Conservation (phyloP, 2,888 invertebrate genomes). For the Clusia tigrina region DNA sequence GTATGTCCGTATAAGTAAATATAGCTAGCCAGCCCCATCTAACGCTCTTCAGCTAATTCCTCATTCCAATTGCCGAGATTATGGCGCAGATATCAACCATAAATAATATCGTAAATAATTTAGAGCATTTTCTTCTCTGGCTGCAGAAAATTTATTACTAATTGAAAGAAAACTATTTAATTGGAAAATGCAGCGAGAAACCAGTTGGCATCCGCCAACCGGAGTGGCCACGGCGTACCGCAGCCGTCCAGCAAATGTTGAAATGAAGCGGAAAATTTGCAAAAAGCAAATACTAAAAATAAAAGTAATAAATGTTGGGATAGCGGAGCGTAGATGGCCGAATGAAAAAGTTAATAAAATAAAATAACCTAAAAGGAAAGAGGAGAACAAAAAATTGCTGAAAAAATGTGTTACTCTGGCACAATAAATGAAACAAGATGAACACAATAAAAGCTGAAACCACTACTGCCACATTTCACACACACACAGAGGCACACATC, state of each 20-base stretch:
- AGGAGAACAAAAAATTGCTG: not conserved
- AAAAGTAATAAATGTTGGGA: too few relatives aligned
- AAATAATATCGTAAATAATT: constrained; percentile 5
- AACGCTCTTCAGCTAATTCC: not conserved
- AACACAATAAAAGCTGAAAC: not conserved
- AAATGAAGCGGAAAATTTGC: constrained; percentile 1
- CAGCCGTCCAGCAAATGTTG: too few relatives aligned
- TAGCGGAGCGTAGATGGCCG: too few relatives aligned
- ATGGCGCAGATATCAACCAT: constrained; percentile 1
- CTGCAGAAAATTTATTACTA: constrained; percentile 7
- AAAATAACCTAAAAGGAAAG: not conserved
- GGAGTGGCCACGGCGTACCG: not conserved
- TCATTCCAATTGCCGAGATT: not conserved
- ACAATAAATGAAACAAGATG: not conserved
- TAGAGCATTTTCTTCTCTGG: not conserved
- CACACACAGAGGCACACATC: not conserved
- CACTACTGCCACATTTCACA: not conserved
- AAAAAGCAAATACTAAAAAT: too few relatives aligned
- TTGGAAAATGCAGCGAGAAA: not conserved
- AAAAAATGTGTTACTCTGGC: not conserved
- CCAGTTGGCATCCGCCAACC: constrained; percentile 1
- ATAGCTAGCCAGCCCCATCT: too few relatives aligned
- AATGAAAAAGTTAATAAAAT: constrained; percentile 6
- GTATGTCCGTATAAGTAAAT: too few relatives aligned
- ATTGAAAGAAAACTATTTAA: constrained; percentile 3